A percentile compares a stretch with the other conserved stretches of the same genome.
phyloP scores from a whole-genome alignment of 2,797 vertebrate genomes.

The Psittacula echo region DNA sequence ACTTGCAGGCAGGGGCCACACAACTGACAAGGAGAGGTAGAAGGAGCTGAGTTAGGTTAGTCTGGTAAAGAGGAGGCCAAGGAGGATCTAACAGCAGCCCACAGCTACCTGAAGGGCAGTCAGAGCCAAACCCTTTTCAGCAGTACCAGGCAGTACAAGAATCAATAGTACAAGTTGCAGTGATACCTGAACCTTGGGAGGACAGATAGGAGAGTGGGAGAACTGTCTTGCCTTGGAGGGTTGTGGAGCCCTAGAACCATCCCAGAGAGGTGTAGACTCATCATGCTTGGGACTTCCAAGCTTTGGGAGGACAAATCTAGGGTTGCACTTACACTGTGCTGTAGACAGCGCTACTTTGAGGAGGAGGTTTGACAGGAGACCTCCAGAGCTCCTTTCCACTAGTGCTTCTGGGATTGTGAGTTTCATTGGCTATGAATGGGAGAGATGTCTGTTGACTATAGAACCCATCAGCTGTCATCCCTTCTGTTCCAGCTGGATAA shows the following conservation, averaged over 20 bases:
- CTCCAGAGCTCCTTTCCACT: background rate
- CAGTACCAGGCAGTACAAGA: background rate
- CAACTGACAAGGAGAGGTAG: background rate
- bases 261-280: background rate
- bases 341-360: accelerated
- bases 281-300: background rate
- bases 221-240: background rate
- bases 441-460: background rate
- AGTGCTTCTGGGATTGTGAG: background rate
- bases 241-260: background rate
- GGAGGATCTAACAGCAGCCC: background rate
- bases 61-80: background rate
- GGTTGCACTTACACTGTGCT: background rate
- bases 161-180: background rate
- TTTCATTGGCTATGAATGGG: background rate
- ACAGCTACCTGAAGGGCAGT: background rate
- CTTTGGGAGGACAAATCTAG: background rate
- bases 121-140: background rate
- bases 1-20: accelerated
- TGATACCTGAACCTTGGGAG: background rate
- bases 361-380: background rate
- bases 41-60: background rate
- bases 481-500: background rate
- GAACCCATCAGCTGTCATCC: background rate
- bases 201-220: background rate